These are phyloP conservation scores for Lerista edwardsae DNA, from an alignment of 2,797 vertebrate species.

Conservation along the genomic window DNA sequence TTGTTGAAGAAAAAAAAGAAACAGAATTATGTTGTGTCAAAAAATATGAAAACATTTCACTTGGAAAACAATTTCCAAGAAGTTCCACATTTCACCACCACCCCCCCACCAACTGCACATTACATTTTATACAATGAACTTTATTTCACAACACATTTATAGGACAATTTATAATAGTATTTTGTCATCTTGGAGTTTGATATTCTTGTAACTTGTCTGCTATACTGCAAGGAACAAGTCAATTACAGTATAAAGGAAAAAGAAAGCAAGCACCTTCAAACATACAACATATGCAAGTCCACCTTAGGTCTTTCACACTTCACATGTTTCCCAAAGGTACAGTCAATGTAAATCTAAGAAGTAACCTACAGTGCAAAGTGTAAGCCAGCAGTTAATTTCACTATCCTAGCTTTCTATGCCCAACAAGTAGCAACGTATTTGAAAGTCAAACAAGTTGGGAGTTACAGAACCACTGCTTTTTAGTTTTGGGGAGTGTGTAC, in stretches of 20 bases:
- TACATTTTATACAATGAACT: not conserved
- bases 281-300: not conserved
- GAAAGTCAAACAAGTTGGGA: not conserved
- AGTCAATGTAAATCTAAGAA: not conserved
- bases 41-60: not conserved
- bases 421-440: not conserved
- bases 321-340: not conserved
- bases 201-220: not conserved
- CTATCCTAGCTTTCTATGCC: not conserved
- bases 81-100: not conserved
- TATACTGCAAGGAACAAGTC: not conserved
- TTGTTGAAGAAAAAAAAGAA: constrained; percentile 16
- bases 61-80: not conserved
- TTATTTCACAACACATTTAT: not conserved
- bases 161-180: not conserved
- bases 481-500: not conserved
- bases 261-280: not conserved
- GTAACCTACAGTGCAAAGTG: not conserved
- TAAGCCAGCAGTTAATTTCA: not conserved
- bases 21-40: constrained; percentile 12
- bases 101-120: not conserved
- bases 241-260: not conserved
- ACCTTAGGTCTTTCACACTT: not conserved
- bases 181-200: not conserved
- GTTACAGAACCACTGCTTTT: not conserved